Evolutionary conservation across 92 coral and sea anemone genomes (phyloP).

Genomic region (Pocillopora meandrina): DNA sequence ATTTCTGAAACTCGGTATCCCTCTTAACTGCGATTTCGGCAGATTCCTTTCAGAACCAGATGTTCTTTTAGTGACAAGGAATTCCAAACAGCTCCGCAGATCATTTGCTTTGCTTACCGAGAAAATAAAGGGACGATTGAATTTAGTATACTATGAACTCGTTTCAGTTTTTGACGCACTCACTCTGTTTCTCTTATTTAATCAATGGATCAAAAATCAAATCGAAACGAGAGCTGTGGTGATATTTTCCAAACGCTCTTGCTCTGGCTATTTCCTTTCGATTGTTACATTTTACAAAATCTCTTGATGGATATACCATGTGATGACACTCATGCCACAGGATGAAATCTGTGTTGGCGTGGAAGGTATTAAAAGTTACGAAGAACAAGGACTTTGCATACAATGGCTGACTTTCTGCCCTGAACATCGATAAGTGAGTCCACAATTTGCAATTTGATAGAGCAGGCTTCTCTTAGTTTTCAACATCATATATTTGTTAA

Average conservation of each 20-base stretch:
- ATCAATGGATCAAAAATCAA: constrained; percentile 29
- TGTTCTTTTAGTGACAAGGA: too few species aligned
- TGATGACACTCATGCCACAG: not conserved
- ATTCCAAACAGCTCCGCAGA: too few species aligned
- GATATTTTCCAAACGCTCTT: not conserved
- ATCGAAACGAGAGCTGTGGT: not conserved
- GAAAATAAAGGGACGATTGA: too few species aligned
- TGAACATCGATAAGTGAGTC: not conserved
- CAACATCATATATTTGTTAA: not conserved
- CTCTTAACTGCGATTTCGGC: too few species aligned
- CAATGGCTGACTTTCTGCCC: too few species aligned
- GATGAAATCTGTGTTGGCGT: too few species aligned
- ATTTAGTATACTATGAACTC: not conserved
- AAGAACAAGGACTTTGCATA: too few species aligned
- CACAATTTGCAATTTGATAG: not conserved
- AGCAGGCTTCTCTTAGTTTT: not conserved
- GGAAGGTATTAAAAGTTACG: too few species aligned
- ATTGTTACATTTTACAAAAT: constrained; percentile 9
- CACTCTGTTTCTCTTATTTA: not conserved
- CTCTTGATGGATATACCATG: not conserved
- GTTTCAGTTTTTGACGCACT: too few species aligned
- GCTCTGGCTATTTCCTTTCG: constrained; percentile 7
- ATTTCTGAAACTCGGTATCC: not conserved
- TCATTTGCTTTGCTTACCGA: too few species aligned
- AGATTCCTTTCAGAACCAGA: not conserved